A percentile compares a stretch with the other conserved stretches of the same genome.
Evolutionary conservation across 2,888 invertebrate species (phyloP).

Genomic region (Drosophila planitibia): DNA sequence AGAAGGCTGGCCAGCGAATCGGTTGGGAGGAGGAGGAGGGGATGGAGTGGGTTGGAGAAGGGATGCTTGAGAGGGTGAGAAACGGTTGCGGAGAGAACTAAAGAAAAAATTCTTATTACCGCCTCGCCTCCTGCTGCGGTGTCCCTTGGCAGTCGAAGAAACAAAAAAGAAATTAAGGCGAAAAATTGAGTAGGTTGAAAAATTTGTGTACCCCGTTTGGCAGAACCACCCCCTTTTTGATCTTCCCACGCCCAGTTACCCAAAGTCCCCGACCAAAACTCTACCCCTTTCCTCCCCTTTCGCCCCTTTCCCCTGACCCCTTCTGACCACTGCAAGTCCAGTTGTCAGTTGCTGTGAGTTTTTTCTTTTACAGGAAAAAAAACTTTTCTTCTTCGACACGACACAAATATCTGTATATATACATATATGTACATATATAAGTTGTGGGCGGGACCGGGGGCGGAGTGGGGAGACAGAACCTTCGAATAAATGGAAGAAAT

Average conservation of each 20-base stretch:
- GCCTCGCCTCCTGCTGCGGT: slow-evolving; percentile 73
- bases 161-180: slow-evolving; percentile 81
- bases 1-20: slow-evolving; percentile 18
- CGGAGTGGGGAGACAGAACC: slow-evolving; percentile 28
- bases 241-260: slow-evolving; percentile 1
- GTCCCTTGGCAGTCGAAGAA: slow-evolving; percentile 64
- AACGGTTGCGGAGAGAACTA: slow-evolving; percentile 39
- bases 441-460: not conserved
- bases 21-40: not conserved
- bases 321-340: slow-evolving; percentile 51
- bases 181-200: slow-evolving; percentile 82
- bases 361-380: slow-evolving; percentile 37
- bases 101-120: slow-evolving; percentile 82
- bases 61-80: not conserved
- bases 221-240: slow-evolving; percentile 36
- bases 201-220: slow-evolving; percentile 78
- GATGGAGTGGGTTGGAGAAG: not conserved
- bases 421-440: slow-evolving; percentile 9
- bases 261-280: not conserved
- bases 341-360: slow-evolving; percentile 60
- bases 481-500: slow-evolving; percentile 77
- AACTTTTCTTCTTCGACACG: slow-evolving; percentile 77
- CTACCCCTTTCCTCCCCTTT: not conserved
- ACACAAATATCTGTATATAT: slow-evolving; percentile 44
- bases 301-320: not conserved